These are phyloP conservation scores for Phenganax stokvisi DNA, from an alignment of 92 coral and sea anemone genomes.

Conservation along the genomic window DNA sequence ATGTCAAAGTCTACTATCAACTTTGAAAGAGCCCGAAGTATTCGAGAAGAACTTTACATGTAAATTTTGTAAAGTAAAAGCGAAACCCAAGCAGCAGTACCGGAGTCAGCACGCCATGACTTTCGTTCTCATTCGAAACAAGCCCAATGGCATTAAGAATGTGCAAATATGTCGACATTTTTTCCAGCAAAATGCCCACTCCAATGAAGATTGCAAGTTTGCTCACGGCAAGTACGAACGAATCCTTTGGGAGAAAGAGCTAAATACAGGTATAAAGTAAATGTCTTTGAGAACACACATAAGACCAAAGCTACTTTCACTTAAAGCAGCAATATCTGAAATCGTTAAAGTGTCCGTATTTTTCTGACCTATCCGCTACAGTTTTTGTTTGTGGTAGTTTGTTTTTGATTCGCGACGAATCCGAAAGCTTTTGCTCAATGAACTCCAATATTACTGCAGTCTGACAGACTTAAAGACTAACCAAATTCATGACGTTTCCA, in stretches of 20 bases:
- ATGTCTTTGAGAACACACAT: too few relatives aligned
- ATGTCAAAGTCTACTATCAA: neutral
- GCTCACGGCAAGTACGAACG: constrained; percentile 9
- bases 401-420: too few relatives aligned
- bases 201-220: neutral
- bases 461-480: too few relatives aligned
- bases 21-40: neutral
- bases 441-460: too few relatives aligned
- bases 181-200: neutral
- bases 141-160: constrained; percentile 7
- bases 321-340: too few relatives aligned
- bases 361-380: too few relatives aligned
- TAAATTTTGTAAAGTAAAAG: neutral
- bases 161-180: neutral
- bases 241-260: constrained; percentile 9
- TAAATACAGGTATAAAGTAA: neutral
- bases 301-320: too few relatives aligned
- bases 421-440: too few relatives aligned
- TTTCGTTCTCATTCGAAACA: neutral
- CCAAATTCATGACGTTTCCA: too few relatives aligned
- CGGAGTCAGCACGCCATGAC: neutral
- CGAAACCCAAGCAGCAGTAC: neutral
- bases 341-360: too few relatives aligned
- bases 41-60: neutral
- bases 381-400: too few relatives aligned